phyloP scores from a whole-genome alignment of 2,113 vertebrate genomes.

The Hipposideros armiger region DNA sequence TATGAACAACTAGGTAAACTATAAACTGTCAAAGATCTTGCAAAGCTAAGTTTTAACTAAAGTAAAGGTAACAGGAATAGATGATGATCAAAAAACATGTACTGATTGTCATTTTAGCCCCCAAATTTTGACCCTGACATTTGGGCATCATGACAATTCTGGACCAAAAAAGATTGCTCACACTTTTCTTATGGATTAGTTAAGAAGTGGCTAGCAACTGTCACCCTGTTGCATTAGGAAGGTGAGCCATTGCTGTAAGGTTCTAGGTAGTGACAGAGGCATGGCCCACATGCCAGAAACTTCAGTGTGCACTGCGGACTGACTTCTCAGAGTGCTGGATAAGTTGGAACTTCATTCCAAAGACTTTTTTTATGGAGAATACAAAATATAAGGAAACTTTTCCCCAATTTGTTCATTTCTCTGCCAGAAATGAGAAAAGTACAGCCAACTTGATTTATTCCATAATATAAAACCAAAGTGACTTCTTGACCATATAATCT shows the following conservation, averaged over 20 bases:
- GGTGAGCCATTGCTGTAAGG: neutral
- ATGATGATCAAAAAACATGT: neutral
- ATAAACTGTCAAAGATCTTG: neutral
- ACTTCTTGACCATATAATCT: neutral
- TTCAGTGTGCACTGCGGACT: neutral
- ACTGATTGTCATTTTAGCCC: neutral
- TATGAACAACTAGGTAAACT: neutral
- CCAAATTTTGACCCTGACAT: neutral
- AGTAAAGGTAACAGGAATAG: neutral
- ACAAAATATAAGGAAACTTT: neutral
- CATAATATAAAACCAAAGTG: neutral
- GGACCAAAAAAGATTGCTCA: neutral
- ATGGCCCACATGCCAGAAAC: neutral
- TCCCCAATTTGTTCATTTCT: neutral
- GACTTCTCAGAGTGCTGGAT: neutral
- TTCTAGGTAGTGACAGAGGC: neutral
- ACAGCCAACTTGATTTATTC: neutral
- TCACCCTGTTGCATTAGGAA: neutral
- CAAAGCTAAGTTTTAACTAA: slow-evolving; percentile 4
- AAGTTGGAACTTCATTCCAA: neutral
- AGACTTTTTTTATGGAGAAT: neutral
- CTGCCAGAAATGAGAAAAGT: neutral
- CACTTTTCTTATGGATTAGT: neutral
- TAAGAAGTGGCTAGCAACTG: neutral
- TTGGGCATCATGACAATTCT: neutral